Conservation (phyloP, 1,140 invertebrate species). For the Coelopa frigida region DNA sequence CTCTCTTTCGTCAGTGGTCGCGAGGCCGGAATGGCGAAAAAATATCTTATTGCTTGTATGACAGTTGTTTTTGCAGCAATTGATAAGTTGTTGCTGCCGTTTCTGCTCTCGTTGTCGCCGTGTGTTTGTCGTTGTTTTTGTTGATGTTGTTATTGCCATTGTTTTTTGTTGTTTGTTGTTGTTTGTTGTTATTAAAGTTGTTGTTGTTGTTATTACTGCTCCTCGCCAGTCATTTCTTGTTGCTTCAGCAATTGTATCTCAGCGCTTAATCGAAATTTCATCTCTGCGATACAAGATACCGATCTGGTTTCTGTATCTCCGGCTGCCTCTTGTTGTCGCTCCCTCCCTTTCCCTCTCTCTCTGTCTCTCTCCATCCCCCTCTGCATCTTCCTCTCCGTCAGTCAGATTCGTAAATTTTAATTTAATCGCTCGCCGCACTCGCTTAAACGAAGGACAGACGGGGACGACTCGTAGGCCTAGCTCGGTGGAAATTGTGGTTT, state of each 20-base stretch:
- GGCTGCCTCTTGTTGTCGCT: not conserved
- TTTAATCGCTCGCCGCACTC: slow-evolving; percentile 7
- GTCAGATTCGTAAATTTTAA: slow-evolving; percentile 6
- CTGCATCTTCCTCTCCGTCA: not conserved
- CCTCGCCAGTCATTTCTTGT: too few relatives aligned
- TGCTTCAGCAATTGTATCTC: too few relatives aligned
- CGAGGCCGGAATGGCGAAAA: slow-evolving; percentile 15
- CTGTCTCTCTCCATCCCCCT: not conserved
- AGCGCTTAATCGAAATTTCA: slow-evolving; percentile 10
- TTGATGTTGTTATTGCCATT: not conserved
- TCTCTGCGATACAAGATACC: not conserved
- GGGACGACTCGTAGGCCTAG: too few relatives aligned
- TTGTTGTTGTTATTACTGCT: too few relatives aligned
- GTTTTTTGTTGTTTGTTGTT: too few relatives aligned
- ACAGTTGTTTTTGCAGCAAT: slow-evolving; percentile 33
- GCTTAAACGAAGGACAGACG: too few relatives aligned
- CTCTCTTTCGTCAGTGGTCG: too few relatives aligned
- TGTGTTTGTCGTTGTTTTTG: slow-evolving; percentile 9
- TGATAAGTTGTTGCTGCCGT: slow-evolving; percentile 12
- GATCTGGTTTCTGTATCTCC: not conserved
- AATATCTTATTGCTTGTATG: slow-evolving; percentile 44
- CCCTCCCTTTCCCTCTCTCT: not conserved
- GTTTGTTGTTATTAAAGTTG: too few relatives aligned
- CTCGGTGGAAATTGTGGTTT: slow-evolving; percentile 8
- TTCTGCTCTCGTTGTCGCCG: not conserved